Percentiles rank a stretch among this genome's conserved stretches.
Evolutionary conservation across 2,797 vertebrate genomes (phyloP).

Genomic region (Cossypha dichroa): DNA sequence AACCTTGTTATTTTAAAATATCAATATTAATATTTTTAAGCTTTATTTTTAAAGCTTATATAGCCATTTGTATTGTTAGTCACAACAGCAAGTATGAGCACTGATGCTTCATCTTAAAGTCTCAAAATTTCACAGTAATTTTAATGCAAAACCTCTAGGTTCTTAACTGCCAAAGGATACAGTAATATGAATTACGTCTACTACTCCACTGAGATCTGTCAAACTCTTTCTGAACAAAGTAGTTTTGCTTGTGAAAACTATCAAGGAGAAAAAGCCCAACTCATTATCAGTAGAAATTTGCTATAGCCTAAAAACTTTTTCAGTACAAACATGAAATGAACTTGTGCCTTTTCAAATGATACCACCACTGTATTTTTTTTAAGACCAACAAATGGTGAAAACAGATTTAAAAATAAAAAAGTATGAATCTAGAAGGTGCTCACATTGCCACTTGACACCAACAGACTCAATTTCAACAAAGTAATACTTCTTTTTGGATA

Average conservation of each 20-base stretch:
- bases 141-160: neutral
- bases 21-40: neutral
- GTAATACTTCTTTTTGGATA: neutral
- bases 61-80: neutral
- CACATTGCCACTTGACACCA: neutral
- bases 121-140: neutral
- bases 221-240: slow-evolving; percentile 13
- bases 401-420: neutral
- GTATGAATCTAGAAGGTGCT: accelerated
- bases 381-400: neutral
- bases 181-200: neutral
- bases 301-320: neutral
- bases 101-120: neutral
- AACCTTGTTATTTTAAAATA: neutral
- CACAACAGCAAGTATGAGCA: neutral
- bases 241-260: neutral
- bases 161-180: neutral
- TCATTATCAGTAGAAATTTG: neutral
- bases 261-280: neutral
- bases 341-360: neutral
- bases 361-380: neutral
- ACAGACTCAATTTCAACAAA: neutral
- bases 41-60: neutral
- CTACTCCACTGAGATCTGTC: slow-evolving; percentile 10
- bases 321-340: neutral